phyloP scores from a whole-genome alignment of 2,888 invertebrate genomes.

The Eupeodes latifasciatus region DNA sequence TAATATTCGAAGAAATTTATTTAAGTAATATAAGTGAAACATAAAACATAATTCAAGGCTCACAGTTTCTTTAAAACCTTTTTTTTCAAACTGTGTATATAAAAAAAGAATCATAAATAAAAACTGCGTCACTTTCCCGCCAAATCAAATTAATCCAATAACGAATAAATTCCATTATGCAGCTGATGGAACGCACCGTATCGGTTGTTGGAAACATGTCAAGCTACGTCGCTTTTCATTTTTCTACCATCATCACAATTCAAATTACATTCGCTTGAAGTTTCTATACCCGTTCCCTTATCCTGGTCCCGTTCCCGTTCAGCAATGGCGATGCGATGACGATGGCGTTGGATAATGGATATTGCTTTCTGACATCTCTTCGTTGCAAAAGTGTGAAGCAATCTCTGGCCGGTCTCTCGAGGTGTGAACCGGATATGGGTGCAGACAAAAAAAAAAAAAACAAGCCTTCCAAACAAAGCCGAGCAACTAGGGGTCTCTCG shows the following conservation, averaged over 20 bases:
- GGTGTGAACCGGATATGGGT: conserved; percentile 76
- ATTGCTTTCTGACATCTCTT: conserved; percentile 27
- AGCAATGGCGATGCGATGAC: neutral
- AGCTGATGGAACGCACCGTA: conserved; percentile 50
- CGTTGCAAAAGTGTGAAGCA: conserved; percentile 66
- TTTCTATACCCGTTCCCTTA: conserved; percentile 1
- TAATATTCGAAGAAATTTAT: no score
- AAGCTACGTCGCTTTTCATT: conserved; percentile 53
- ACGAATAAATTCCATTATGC: conserved; percentile 39
- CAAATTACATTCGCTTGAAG: conserved; percentile 65
- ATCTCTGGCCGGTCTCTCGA: conserved; percentile 56
- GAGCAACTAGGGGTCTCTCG: conserved; percentile 38
- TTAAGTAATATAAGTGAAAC: no score
- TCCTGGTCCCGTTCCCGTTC: neutral
- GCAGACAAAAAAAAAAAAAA: conserved; percentile 58
- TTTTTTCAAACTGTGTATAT: neutral
- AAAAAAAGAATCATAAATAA: neutral
- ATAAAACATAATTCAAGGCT: no score
- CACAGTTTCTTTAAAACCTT: neutral
- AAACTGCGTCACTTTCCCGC: conserved; percentile 36
- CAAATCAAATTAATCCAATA: conserved; percentile 55
- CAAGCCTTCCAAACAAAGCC: conserved; percentile 55
- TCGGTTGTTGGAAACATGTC: conserved; percentile 45
- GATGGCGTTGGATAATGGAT: neutral
- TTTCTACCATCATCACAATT: conserved; percentile 67